phyloP scores from a whole-genome alignment of 2,888 invertebrate genomes.

The Plagodis dolabraria region DNA sequence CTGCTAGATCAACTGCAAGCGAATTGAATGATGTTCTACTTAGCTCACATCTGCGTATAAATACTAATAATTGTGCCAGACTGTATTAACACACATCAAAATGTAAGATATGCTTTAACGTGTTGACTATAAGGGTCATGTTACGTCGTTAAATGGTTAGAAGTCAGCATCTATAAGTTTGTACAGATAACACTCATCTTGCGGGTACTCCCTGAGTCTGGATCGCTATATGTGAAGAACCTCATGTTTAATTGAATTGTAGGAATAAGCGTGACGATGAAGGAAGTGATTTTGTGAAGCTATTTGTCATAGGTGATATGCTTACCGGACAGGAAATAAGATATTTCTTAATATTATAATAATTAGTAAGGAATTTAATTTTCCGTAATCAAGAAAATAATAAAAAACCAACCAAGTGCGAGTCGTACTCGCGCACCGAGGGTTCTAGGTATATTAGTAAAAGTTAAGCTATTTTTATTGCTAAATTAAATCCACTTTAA shows the following conservation, averaged over 20 bases:
- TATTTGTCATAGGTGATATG: no score
- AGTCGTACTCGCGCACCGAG: no score
- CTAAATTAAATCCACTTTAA: no score
- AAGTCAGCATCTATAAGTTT: slow-evolving; percentile 1
- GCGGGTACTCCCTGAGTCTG: slow-evolving; percentile 20
- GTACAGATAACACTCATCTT: slow-evolving; percentile 7
- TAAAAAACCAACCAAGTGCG: no score
- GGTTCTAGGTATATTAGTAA: no score
- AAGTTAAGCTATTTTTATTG: no score
- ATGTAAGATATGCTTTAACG: not conserved
- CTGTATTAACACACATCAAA: not conserved
- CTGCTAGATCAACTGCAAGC: slow-evolving; percentile 11
- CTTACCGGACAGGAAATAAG: no score
- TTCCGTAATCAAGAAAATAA: no score
- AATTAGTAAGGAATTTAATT: no score
- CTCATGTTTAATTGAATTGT: not conserved
- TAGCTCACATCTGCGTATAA: slow-evolving; percentile 12
- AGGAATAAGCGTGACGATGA: not conserved
- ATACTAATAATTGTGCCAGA: slow-evolving; percentile 7
- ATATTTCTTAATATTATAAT: no score
- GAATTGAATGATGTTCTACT: slow-evolving; percentile 19
- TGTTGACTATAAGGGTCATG: not conserved
- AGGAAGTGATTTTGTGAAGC: no score
- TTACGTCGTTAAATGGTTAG: not conserved
- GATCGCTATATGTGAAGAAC: slow-evolving; percentile 3